A percentile compares a stretch with the other conserved stretches of the same genome.
Evolutionary conservation across 1,140 invertebrate species (phyloP).

Genomic region (Cydia amplana): DNA sequence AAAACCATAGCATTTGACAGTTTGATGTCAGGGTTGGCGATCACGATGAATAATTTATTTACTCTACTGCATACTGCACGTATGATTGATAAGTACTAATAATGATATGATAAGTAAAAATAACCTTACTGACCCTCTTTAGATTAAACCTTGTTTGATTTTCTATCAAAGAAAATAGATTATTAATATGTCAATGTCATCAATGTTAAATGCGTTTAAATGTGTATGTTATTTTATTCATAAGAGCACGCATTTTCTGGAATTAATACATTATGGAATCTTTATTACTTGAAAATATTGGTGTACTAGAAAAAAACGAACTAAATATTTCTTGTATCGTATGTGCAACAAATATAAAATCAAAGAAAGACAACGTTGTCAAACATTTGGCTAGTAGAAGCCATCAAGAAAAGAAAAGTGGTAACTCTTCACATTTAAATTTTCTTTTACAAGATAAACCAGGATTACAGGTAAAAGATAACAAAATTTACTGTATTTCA

Average conservation of each 20-base stretch:
- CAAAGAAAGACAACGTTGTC: constrained; percentile 21
- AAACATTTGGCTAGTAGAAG: constrained; percentile 24
- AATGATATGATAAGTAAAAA: neutral
- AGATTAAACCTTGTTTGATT: constrained; percentile 21
- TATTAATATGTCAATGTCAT: constrained; percentile 15
- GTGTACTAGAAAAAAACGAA: constrained; percentile 14
- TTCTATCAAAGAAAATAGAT: constrained; percentile 20
- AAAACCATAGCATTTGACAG: neutral
- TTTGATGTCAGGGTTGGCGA: constrained; percentile 10
- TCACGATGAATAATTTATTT: constrained; percentile 1
- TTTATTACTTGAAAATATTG: constrained; percentile 26
- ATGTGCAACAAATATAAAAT: constrained; percentile 18
- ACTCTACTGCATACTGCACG: constrained; percentile 10
- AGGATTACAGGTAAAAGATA: constrained; percentile 17
- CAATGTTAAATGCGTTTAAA: constrained; percentile 4
- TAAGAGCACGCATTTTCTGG: constrained; percentile 14
- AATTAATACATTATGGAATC: constrained; percentile 19
- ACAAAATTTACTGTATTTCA: constrained; percentile 24
- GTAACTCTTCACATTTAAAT: constrained; percentile 20
- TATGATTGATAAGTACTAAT: neutral
- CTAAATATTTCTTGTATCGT: constrained; percentile 15
- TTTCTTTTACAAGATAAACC: constrained; percentile 18
- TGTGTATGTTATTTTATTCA: constrained; percentile 15
- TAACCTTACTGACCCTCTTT: constrained; percentile 17
- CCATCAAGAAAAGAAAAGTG: constrained; percentile 14